Evolutionary conservation across 1,140 invertebrate genomes (phyloP).

Genomic region (Drosophila kanapiae): DNA sequence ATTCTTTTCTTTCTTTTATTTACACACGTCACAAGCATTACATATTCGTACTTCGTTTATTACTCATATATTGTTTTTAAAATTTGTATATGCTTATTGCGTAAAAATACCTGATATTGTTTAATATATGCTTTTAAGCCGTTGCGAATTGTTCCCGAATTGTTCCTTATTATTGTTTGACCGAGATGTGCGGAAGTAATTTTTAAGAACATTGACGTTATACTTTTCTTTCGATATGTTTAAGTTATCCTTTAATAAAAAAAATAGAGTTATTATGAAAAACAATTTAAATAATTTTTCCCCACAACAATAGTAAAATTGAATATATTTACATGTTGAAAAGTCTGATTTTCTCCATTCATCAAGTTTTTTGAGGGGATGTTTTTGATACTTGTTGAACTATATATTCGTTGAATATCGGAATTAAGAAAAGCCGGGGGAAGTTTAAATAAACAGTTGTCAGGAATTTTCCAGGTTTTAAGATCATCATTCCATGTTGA

Average conservation of each 20-base stretch:
- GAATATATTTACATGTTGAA: constrained; percentile 3
- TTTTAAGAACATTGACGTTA: constrained; percentile 55
- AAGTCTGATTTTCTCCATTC: not conserved
- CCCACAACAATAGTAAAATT: not conserved
- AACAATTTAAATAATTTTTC: not conserved
- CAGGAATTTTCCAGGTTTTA: constrained; percentile 90
- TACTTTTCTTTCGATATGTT: constrained; percentile 32
- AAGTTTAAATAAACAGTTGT: constrained; percentile 45
- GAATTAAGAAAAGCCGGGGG: constrained; percentile 36
- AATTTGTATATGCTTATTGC: too few relatives aligned
- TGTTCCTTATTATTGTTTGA: constrained; percentile 25
- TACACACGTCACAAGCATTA: too few relatives aligned
- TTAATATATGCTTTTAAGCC: not conserved
- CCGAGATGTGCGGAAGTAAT: constrained; percentile 61
- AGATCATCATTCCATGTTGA: constrained; percentile 92
- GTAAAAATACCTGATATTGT: too few relatives aligned
- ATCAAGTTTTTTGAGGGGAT: not conserved
- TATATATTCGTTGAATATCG: constrained; percentile 9
- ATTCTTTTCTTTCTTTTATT: too few relatives aligned
- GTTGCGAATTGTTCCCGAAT: not conserved
- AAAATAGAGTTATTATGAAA: not conserved
- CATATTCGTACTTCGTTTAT: too few relatives aligned
- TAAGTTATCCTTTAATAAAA: constrained; percentile 5
- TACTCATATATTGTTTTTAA: too few relatives aligned
- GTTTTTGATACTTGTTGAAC: not conserved